Percentiles rank a stretch among this genome's conserved stretches.
Conservation (phyloP, 2,797 vertebrate genomes). For the Oreortyx pictus region DNA sequence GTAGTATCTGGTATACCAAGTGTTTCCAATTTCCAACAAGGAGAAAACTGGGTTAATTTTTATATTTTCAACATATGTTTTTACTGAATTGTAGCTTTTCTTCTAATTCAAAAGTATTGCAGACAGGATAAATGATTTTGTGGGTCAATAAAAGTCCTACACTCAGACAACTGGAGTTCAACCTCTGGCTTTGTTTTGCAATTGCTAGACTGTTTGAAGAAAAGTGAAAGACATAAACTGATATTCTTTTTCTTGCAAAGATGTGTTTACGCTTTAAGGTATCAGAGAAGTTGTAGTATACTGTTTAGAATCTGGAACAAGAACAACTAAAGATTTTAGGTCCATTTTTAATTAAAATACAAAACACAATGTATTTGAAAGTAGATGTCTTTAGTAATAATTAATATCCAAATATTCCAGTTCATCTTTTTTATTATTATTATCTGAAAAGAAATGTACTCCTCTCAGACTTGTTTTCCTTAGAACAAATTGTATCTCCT, state of each 20-base stretch:
- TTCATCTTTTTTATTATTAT: neutral
- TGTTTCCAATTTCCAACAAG: neutral
- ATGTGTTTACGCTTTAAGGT: neutral
- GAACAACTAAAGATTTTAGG: neutral
- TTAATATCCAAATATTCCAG: neutral
- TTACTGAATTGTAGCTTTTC: neutral
- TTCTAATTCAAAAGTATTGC: neutral
- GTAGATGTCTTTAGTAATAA: neutral
- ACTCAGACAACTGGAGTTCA: neutral
- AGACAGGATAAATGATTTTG: neutral
- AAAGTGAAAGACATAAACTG: neutral
- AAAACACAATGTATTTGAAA: neutral
- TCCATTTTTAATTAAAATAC: neutral
- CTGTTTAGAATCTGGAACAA: neutral
- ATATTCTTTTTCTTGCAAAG: neutral
- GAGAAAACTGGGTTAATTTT: neutral
- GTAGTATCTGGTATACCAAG: neutral
- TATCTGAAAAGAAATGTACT: neutral
- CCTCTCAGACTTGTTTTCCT: slow-evolving; percentile 33
- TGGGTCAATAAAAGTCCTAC: neutral
- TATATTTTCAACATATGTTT: neutral
- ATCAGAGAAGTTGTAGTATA: neutral
- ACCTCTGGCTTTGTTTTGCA: neutral
- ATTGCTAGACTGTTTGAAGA: neutral
- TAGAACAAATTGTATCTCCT: slow-evolving; percentile 36